phyloP scores from a whole-genome alignment of 2,797 vertebrate genomes.

The Naso thynnoides region DNA sequence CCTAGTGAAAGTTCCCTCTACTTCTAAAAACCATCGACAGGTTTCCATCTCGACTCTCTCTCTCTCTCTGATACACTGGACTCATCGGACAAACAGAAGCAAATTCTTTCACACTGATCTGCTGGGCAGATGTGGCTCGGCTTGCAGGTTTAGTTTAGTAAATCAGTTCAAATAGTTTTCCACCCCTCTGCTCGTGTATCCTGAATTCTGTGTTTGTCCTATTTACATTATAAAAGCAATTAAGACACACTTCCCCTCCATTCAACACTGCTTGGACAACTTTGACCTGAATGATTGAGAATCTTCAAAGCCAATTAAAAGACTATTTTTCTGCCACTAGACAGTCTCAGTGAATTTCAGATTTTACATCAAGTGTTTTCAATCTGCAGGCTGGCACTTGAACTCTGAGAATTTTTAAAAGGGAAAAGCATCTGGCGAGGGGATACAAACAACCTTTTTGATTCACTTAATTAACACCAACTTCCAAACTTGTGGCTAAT shows the following conservation, averaged over 20 bases:
- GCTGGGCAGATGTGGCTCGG: slow-evolving; percentile 68
- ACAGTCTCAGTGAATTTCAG: background rate
- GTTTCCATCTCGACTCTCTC: slow-evolving; percentile 53
- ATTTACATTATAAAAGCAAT: slow-evolving; percentile 22
- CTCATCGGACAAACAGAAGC: slow-evolving; percentile 66
- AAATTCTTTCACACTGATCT: slow-evolving; percentile 66
- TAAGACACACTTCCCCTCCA: background rate
- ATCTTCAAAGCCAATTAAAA: no score
- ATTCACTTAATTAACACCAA: slow-evolving; percentile 17
- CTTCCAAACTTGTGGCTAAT: slow-evolving; percentile 21
- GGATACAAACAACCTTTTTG: slow-evolving; percentile 13
- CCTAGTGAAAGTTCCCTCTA: no score
- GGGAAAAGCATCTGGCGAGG: background rate
- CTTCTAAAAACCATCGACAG: slow-evolving; percentile 42
- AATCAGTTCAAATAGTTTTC: slow-evolving; percentile 60
- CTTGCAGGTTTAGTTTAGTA: slow-evolving; percentile 46
- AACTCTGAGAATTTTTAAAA: background rate
- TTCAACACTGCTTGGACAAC: no score
- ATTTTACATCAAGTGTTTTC: background rate
- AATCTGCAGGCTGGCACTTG: background rate
- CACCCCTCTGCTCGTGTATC: slow-evolving; percentile 29
- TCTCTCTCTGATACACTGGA: slow-evolving; percentile 53
- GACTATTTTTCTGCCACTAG: background rate
- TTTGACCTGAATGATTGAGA: no score
- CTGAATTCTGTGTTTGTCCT: slow-evolving; percentile 20